Evolutionary conservation across 2,113 vertebrate genomes (phyloP).

Genomic region (Tragelaphus imberbis): DNA sequence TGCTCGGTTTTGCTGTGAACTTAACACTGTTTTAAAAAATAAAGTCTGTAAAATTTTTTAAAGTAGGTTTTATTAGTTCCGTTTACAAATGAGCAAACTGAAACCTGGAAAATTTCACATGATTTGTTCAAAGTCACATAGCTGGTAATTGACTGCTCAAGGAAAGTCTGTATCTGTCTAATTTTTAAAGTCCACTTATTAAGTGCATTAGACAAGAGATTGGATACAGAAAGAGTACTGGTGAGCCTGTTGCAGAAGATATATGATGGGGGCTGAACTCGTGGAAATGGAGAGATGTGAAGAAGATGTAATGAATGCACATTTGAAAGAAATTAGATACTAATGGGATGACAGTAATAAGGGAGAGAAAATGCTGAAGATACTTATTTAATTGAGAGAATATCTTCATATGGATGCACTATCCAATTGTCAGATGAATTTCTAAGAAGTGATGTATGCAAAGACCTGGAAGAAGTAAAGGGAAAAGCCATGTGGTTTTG

Average conservation of each 20-base stretch:
- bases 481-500: neutral
- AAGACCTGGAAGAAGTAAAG: neutral
- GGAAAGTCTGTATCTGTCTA: neutral
- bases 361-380: neutral
- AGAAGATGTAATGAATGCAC: neutral
- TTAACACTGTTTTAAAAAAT: neutral
- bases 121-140: neutral
- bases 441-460: neutral
- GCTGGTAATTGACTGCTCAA: neutral
- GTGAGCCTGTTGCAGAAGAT: neutral
- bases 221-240: neutral
- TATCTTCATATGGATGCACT: neutral
- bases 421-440: neutral
- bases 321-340: neutral
- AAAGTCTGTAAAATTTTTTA: neutral
- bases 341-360: neutral
- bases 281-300: neutral
- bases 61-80: neutral
- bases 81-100: neutral
- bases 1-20: neutral
- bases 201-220: neutral
- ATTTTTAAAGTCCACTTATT: slow-evolving; percentile 2
- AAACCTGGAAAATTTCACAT: neutral
- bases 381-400: neutral
- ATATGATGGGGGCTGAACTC: neutral